These are phyloP conservation scores for Scaptodrosophila latifasciaeformis DNA, from an alignment of 2,888 invertebrate species.

Conservation along the genomic window DNA sequence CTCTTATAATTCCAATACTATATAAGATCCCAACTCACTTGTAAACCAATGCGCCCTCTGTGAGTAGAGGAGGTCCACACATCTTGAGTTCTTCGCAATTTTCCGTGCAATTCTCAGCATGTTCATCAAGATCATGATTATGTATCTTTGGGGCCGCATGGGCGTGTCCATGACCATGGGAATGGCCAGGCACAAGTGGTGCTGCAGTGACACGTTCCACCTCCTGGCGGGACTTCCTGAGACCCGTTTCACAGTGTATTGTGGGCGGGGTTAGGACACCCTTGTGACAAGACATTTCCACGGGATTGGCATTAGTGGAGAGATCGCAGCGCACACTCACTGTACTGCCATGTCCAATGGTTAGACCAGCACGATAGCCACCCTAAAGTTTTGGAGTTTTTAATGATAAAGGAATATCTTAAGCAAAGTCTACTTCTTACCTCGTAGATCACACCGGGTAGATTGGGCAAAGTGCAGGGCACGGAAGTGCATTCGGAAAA, in stretches of 20 bases:
- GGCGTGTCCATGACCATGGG: constrained; percentile 30
- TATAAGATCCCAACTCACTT: constrained; percentile 65
- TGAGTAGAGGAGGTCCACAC: constrained; percentile 77
- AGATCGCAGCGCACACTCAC: constrained; percentile 84
- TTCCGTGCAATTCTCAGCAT: constrained; percentile 58
- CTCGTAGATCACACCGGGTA: constrained; percentile 72
- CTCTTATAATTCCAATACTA: not conserved
- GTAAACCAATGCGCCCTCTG: constrained; percentile 86
- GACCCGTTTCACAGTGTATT: constrained; percentile 71
- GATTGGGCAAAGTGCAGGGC: constrained; percentile 72
- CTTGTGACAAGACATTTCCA: constrained; percentile 73
- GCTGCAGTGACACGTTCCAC: constrained; percentile 43
- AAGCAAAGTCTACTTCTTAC: constrained; percentile 33
- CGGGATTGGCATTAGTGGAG: constrained; percentile 76
- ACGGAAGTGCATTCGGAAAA: constrained; percentile 86
- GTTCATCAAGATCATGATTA: constrained; percentile 60
- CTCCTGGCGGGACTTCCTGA: constrained; percentile 72
- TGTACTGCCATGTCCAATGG: constrained; percentile 87
- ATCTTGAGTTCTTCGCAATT: constrained; percentile 56
- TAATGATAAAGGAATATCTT: not conserved
- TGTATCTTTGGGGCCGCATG: constrained; percentile 31
- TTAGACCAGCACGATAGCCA: constrained; percentile 87
- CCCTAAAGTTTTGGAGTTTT: constrained; percentile 71
- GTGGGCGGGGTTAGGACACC: constrained; percentile 69
- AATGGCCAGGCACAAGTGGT: too few relatives aligned